A percentile compares a stretch with the other conserved stretches of the same genome.
These are phyloP conservation scores for Allophyes oxyacanthae DNA, from an alignment of 2,888 invertebrate genomes.

Conservation along the genomic window DNA sequence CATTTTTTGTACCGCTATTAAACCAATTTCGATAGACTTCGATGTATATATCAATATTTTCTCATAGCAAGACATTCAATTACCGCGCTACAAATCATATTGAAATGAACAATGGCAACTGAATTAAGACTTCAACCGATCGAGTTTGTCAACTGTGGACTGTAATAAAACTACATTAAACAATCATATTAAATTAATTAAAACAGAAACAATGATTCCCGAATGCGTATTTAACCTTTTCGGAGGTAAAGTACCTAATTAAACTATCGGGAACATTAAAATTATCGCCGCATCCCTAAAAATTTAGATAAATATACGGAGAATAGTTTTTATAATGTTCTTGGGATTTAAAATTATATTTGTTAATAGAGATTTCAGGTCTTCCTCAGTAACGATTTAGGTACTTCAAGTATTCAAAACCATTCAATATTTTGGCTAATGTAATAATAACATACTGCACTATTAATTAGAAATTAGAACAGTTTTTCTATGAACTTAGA, in stretches of 20 bases:
- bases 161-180: neutral
- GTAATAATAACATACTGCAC: too few relatives aligned
- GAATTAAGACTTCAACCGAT: too few relatives aligned
- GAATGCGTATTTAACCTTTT: constrained; percentile 3
- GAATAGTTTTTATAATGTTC: constrained; percentile 11
- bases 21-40: too few relatives aligned
- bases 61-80: too few relatives aligned
- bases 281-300: constrained; percentile 4
- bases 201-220: constrained; percentile 5
- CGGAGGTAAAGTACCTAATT: neutral
- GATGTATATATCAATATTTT: too few relatives aligned
- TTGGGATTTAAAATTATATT: constrained; percentile 9
- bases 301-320: constrained; percentile 12
- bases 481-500: too few relatives aligned
- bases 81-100: too few relatives aligned
- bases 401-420: too few relatives aligned
- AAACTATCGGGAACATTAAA: constrained; percentile 1
- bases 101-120: too few relatives aligned
- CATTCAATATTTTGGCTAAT: too few relatives aligned
- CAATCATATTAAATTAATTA: neutral
- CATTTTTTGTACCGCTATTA: neutral
- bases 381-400: too few relatives aligned
- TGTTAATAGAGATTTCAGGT: constrained; percentile 1
- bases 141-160: neutral
- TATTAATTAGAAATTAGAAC: too few relatives aligned